Base-by-base conservation (phyloP, 92 coral and sea anemone genomes). In the Nematostella vectensis region DNA sequence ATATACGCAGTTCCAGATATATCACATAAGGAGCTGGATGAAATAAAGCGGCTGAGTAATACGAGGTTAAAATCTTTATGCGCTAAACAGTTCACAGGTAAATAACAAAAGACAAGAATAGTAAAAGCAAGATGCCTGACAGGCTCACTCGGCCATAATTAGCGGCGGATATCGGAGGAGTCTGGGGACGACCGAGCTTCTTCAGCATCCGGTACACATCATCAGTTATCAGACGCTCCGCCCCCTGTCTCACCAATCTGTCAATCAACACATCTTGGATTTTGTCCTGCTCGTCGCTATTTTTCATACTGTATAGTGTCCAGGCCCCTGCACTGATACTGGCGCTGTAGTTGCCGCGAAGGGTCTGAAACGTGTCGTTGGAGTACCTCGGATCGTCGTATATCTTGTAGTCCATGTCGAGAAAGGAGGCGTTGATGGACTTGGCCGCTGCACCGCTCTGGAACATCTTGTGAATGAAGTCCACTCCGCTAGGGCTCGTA, bases 311-410 rank as follows among this genome's bases (percentile, higher is more conserved):
- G 66, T 89, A 87, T 31, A 89, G 58, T 33, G 91, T 84, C 64
- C 83, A 89, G 39, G 96, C 89, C 4, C 96, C 96, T 23, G 81
- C 75, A 30, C 96, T 89, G 53, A 89, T 75, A 29, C 55, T 36
- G 23, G 74, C 57, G 17, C 85, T 71, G 70, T 88, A 88, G 49
- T 79, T 70, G 20, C 31, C 62, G 39, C 58, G 67, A 23, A 88
- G 61, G 42, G 75, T 76, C 62, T 83, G 50, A 69, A 84, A 84
- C 6, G 94, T 89, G 57, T 80, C 47, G 47, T 72, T 79, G 30
- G 88, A 79, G 61, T 56, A 83, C 1, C 48, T 25, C 4, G 79
- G 63, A 60, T 84, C 73, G 43, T 80, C 76, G 39, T 64, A 89
- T 30, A 89, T 80, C 50, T 71, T 72, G 68, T 80, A 84, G 58